Evolutionary conservation across 2,888 invertebrate genomes (phyloP), one percentile per base, ranked within the genome.

Genomic region (Phaonia tiefii): DNA sequence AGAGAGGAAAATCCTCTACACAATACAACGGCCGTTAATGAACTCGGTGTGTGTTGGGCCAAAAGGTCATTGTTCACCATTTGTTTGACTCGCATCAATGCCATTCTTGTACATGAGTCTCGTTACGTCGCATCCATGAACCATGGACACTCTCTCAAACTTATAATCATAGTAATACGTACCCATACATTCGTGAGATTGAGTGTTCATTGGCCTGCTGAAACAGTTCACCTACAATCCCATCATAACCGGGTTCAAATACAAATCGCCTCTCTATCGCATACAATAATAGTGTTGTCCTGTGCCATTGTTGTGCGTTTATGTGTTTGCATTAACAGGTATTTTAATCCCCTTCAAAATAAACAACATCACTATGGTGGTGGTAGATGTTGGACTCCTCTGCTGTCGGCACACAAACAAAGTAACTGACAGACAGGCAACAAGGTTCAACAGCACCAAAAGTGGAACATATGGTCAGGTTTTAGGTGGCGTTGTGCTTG

Each of bases 211-310:
- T 31, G 20, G 42, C 7, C 17, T 44, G 46, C 44, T 66, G 11
- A 56, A 60, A 75, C 67, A 60, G 67, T 67, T 75, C 75, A 67
- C 75, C 56, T 67, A 75, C 75, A 75, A 75, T 67, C 58, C 58
- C 58, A 67, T 67, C 67, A 46, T 49, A 75, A 67, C 67, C 49
- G 49, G 75, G 49, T 58, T 60, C 17, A 66, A 66, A 66, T 44
- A 66, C n/a, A 65, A 37, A 7, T 26, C 42, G n/a, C n/a, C 65
- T 60, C 42, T 13, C 39, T 22, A 39, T 5, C 8, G 7, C 39
- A 63, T n/a, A 63, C 39, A 63, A 63, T 37, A 63, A 3, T 31
- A 31, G 4, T 31, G 63, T 63, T 63, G 42, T 25, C 54, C 25
- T 54, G 11, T 11, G 25, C 10, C 13, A 20, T 25, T 54, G 3